Evolutionary conservation across 2,888 invertebrate genomes (phyloP).

Genomic region (Abscondita cerata): DNA sequence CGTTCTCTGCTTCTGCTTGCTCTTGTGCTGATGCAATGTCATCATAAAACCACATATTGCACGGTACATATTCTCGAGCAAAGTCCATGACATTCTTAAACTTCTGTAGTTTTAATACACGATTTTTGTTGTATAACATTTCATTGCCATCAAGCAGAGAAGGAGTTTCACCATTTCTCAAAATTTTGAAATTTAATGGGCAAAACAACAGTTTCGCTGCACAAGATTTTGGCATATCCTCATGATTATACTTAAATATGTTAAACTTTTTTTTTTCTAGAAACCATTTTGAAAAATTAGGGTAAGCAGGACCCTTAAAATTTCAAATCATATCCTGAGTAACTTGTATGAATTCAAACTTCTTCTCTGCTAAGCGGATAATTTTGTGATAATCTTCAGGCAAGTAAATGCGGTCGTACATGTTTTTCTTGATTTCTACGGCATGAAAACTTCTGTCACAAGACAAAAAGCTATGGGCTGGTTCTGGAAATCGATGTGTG

Average conservation of each 20-base stretch:
- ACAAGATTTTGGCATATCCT: constrained; percentile 6
- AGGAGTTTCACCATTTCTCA: not conserved
- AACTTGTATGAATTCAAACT: constrained; percentile 7
- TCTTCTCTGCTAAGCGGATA: constrained; percentile 6
- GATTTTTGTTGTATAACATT: not conserved
- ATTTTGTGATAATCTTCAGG: constrained; percentile 14
- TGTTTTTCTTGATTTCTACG: constrained; percentile 10
- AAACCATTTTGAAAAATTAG: constrained; percentile 12
- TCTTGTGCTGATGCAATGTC: no score
- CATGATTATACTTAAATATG: no score
- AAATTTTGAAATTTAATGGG: not conserved
- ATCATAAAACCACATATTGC: constrained; percentile 2
- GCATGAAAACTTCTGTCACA: constrained; percentile 10
- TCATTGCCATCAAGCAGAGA: not conserved
- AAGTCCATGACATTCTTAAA: not conserved
- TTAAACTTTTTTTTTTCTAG: not conserved
- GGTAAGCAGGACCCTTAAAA: constrained; percentile 2
- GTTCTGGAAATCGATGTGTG: no score
- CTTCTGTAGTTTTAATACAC: no score
- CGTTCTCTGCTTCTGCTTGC: not conserved
- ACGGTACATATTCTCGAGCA: no score
- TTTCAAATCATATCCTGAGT: constrained; percentile 8
- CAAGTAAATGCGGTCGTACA: constrained; percentile 8
- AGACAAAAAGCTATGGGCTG: constrained; percentile 12
- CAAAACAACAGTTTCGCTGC: constrained; percentile 8